These are phyloP conservation scores for Pipistrellus nathusii DNA, from an alignment of 2,797 vertebrate genomes.

Conservation along the genomic window DNA sequence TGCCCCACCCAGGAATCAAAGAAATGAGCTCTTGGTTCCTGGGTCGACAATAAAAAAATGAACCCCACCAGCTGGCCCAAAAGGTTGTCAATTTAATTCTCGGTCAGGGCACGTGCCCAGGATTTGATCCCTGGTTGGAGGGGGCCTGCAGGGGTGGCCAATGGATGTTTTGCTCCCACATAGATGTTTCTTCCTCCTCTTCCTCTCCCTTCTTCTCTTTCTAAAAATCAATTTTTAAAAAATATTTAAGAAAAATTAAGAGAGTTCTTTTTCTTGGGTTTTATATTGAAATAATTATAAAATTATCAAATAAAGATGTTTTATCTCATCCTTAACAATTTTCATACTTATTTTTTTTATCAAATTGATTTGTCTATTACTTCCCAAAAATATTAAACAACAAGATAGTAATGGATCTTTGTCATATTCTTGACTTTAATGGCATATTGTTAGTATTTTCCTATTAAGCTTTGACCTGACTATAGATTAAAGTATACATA, in stretches of 20 bases:
- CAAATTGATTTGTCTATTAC: slow-evolving; percentile 18
- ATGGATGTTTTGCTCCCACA: not conserved
- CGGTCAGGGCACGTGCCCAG: not conserved
- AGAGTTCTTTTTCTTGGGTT: slow-evolving; percentile 17
- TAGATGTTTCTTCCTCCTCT: not conserved
- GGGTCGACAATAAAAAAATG: too few relatives aligned
- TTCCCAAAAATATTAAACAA: slow-evolving; percentile 21
- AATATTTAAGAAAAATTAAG: not conserved
- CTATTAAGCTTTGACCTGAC: not conserved
- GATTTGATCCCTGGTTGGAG: not conserved
- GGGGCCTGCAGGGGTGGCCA: not conserved
- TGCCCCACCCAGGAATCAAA: too few relatives aligned
- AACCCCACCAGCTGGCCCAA: too few relatives aligned
- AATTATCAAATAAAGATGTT: slow-evolving; percentile 26
- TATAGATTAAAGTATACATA: not conserved
- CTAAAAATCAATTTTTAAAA: not conserved
- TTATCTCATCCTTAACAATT: not conserved
- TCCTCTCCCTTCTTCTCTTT: not conserved
- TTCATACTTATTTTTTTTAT: slow-evolving; percentile 48
- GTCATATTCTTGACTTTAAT: slow-evolving; percentile 12
- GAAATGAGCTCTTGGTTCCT: too few relatives aligned
- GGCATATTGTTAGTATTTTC: not conserved
- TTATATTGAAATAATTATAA: slow-evolving; percentile 18
- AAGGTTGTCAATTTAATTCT: not conserved
- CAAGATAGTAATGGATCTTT: slow-evolving; percentile 16